Evolutionary conservation across 2,888 invertebrate species (phyloP).

Genomic region (Serrognathus titanus): DNA sequence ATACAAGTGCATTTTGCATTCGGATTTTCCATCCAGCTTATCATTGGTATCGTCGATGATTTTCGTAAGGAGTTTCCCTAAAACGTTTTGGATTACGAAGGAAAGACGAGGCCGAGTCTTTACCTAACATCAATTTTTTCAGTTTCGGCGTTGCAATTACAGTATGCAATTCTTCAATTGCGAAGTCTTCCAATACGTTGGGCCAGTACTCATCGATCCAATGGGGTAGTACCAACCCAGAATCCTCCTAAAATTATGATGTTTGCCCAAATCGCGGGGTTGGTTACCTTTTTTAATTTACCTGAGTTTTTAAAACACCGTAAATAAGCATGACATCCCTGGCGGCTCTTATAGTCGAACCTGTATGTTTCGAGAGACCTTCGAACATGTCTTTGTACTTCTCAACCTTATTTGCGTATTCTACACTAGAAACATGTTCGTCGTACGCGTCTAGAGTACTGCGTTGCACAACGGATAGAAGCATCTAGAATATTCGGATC

Average conservation of each 20-base stretch:
- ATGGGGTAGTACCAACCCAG: constrained; percentile 43
- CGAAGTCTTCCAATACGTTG: constrained; percentile 37
- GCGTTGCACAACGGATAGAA: too few species aligned
- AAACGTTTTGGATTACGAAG: neutral
- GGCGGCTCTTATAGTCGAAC: constrained; percentile 7
- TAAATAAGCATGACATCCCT: constrained; percentile 12
- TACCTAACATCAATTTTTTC: constrained; percentile 48
- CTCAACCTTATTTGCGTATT: neutral
- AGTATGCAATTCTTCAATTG: constrained; percentile 42
- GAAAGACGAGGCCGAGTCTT: neutral
- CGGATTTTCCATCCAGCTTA: neutral
- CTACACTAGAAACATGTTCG: too few species aligned
- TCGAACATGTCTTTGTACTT: constrained; percentile 10
- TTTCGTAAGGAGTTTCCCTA: constrained; percentile 6
- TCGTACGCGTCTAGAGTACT: too few species aligned
- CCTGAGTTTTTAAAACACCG: constrained; percentile 12
- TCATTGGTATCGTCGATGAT: constrained; percentile 6
- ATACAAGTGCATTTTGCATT: constrained; percentile 6
- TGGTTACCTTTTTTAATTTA: neutral
- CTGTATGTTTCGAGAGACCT: constrained; percentile 14
- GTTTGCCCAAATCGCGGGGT: too few species aligned
- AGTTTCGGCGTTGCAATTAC: constrained; percentile 40
- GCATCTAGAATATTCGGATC: too few species aligned
- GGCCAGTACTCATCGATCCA: constrained; percentile 45
- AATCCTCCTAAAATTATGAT: constrained; percentile 27